Evolutionary conservation across 2,888 invertebrate genomes (phyloP).

Genomic region (Tetranychus truncatus): DNA sequence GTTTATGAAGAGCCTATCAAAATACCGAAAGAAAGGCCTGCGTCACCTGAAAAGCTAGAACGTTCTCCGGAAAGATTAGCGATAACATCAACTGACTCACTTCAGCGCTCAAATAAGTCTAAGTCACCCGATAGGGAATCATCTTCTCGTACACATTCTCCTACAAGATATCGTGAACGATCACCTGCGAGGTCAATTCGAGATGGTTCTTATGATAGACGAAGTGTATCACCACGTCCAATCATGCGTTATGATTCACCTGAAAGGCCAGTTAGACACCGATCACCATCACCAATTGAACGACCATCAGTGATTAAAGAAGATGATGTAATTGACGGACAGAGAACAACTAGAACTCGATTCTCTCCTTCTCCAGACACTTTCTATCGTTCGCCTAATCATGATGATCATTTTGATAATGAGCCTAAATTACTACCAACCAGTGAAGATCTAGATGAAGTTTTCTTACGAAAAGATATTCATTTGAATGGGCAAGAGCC

Average conservation of each 20-base stretch:
- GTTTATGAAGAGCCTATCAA: slow-evolving; percentile 10
- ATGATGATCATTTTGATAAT: not conserved
- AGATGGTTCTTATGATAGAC: not conserved
- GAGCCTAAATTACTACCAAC: slow-evolving; percentile 2
- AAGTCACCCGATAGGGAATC: not conserved
- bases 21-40: not conserved
- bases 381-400: not conserved
- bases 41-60: not conserved
- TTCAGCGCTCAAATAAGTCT: not conserved
- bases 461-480: slow-evolving; percentile 10
- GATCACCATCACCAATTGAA: not conserved
- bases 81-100: no score
- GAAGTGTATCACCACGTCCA: not conserved
- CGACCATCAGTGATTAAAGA: not conserved
- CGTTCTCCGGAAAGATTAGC: not conserved
- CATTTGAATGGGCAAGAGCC: not conserved
- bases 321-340: not conserved
- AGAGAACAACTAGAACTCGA: not conserved
- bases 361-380: not conserved
- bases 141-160: not conserved
- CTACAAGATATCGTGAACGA: not conserved
- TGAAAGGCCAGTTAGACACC: not conserved
- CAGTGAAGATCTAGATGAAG: slow-evolving; percentile 16
- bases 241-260: not conserved
- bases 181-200: not conserved